Evolutionary conservation across 1,140 invertebrate species (phyloP).

Genomic region (Spodoptera frugiperda): DNA sequence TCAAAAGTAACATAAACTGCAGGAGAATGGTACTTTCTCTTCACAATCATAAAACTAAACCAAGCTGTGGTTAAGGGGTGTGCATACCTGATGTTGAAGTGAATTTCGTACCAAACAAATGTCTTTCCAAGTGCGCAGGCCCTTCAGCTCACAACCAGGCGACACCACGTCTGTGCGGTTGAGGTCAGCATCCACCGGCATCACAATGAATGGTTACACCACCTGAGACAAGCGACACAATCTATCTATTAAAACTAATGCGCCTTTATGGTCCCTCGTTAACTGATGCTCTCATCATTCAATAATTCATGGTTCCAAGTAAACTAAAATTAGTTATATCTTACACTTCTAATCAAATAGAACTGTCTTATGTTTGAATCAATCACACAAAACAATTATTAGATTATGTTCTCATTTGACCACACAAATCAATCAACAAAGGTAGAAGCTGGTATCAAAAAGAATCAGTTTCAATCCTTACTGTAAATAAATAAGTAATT

Average conservation of each 20-base stretch:
- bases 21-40: slow-evolving; percentile 24
- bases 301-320: background rate
- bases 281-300: background rate
- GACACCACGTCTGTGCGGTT: slow-evolving; percentile 84
- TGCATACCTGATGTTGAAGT: slow-evolving; percentile 82
- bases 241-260: slow-evolving; percentile 34
- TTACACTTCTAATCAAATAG: background rate
- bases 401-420: background rate
- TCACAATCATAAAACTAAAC: slow-evolving; percentile 35
- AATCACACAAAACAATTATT: no score
- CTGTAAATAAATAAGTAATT: no score
- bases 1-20: slow-evolving; percentile 3
- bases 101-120: slow-evolving; percentile 84
- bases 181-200: slow-evolving; percentile 85
- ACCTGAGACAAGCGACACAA: slow-evolving; percentile 63
- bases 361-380: no score
- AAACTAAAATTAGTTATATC: background rate
- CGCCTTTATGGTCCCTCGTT: background rate
- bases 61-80: slow-evolving; percentile 45
- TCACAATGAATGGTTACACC: slow-evolving; percentile 84
- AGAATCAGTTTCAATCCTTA: no score
- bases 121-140: slow-evolving; percentile 85
- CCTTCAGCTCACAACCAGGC: slow-evolving; percentile 83
- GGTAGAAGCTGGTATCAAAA: no score
- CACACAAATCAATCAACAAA: no score